Evolutionary conservation across 1,140 invertebrate species (phyloP).

Genomic region (Zaprionus vittiger): DNA sequence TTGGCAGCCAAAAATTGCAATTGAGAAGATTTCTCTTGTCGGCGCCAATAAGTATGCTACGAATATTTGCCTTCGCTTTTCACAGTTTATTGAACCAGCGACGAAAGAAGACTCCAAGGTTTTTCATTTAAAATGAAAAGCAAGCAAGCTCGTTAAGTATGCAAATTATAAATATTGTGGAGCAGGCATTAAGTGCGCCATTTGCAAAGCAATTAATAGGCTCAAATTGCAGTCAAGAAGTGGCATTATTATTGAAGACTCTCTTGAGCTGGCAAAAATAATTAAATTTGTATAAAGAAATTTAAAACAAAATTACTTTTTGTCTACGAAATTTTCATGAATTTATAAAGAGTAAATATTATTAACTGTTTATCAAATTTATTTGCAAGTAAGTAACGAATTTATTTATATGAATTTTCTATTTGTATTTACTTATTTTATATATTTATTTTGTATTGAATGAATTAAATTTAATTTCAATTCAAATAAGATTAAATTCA

Average conservation of each 20-base stretch:
- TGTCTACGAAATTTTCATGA: background rate
- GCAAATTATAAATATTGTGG: background rate
- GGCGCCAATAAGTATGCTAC: constrained; percentile 66
- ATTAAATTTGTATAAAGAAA: background rate
- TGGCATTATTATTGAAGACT: background rate
- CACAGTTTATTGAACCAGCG: constrained; percentile 72
- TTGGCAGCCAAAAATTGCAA: constrained; percentile 56
- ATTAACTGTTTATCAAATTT: too few species aligned
- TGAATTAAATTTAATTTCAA: too few species aligned
- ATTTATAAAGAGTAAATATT: background rate
- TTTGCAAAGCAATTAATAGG: constrained; percentile 1
- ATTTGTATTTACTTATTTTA: too few species aligned
- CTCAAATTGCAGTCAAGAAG: background rate
- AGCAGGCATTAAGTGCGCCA: background rate
- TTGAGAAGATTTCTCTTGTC: constrained; percentile 49
- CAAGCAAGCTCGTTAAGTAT: background rate
- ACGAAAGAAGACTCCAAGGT: background rate
- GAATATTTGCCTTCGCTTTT: constrained; percentile 20
- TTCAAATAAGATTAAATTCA: too few species aligned
- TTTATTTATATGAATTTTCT: too few species aligned
- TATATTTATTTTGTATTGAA: too few species aligned
- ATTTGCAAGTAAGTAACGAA: too few species aligned
- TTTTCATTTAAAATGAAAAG: background rate
- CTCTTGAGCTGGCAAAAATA: background rate
- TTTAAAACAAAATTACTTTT: background rate